Conservation (phyloP, 2,888 invertebrate genomes). For the Stenotaenia linearis region DNA sequence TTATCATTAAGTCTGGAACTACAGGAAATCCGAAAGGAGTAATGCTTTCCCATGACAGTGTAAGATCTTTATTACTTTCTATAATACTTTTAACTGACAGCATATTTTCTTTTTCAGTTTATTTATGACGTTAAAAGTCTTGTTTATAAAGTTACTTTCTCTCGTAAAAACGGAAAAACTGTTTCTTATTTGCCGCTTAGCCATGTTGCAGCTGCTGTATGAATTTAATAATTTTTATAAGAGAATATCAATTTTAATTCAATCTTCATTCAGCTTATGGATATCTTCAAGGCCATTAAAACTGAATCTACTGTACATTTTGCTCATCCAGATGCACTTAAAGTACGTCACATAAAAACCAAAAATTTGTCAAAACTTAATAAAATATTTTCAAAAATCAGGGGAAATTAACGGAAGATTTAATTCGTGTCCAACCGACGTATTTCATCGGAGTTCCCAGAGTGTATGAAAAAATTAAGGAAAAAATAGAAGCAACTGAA, state of each 20-base stretch:
- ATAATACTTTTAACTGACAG: not conserved
- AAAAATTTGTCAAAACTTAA: no score
- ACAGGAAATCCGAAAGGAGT: conserved; percentile 72
- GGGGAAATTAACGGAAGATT: not conserved
- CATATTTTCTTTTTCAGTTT: not conserved
- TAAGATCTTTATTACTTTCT: not conserved
- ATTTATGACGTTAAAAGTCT: not conserved
- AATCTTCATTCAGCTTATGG: not conserved
- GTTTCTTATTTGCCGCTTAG: not conserved
- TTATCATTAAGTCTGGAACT: not conserved
- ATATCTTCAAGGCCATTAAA: not conserved
- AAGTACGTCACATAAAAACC: no score
- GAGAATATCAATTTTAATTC: not conserved
- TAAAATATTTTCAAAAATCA: no score
- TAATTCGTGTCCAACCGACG: not conserved
- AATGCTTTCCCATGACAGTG: conserved; percentile 85
- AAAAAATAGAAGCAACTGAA: not conserved
- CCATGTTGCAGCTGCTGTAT: not conserved
- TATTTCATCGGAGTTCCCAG: not conserved
- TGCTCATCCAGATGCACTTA: not conserved
- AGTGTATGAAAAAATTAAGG: not conserved
- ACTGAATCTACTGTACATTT: not conserved
- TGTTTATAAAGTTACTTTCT: not conserved
- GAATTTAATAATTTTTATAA: not conserved
- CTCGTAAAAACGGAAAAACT: not conserved